phyloP scores from a whole-genome alignment of 2,888 invertebrate genomes.

The Lapara coniferarum region DNA sequence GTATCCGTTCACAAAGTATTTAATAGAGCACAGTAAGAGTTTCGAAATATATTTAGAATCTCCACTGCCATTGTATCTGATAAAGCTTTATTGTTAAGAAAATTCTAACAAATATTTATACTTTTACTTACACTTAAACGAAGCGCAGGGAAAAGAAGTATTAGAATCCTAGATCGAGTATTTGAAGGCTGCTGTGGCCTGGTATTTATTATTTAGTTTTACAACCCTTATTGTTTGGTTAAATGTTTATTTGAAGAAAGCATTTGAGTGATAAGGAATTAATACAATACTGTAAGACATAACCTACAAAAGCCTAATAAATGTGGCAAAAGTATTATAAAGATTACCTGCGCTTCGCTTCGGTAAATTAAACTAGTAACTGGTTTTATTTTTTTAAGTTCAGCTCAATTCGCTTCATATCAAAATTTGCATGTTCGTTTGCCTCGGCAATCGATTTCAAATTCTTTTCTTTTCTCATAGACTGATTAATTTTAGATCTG shows the following conservation, averaged over 20 bases:
- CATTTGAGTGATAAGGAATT: too few species aligned
- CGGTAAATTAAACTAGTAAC: neutral
- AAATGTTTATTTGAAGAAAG: too few species aligned
- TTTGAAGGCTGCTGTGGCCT: too few species aligned
- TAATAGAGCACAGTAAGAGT: constrained; percentile 32
- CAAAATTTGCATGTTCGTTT: constrained; percentile 8
- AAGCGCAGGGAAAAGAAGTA: neutral
- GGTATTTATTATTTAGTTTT: too few species aligned
- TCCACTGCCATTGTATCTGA: constrained; percentile 40
- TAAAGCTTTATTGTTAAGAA: constrained; percentile 2
- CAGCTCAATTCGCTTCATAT: constrained; percentile 26
- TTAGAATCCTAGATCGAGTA: too few species aligned
- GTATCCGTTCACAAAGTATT: constrained; percentile 1
- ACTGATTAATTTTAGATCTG: constrained; percentile 44
- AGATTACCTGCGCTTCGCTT: neutral
- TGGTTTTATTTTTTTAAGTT: constrained; percentile 3
- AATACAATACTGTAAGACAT: too few species aligned
- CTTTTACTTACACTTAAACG: neutral
- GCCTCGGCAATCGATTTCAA: constrained; percentile 11
- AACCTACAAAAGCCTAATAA: too few species aligned
- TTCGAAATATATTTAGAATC: constrained; percentile 30
- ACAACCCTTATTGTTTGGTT: too few species aligned
- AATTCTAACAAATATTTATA: constrained; percentile 17
- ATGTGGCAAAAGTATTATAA: neutral
- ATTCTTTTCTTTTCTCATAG: constrained; percentile 35